Evolutionary conservation across 2,113 vertebrate species (phyloP).

Genomic region (Hassar affinis): DNA sequence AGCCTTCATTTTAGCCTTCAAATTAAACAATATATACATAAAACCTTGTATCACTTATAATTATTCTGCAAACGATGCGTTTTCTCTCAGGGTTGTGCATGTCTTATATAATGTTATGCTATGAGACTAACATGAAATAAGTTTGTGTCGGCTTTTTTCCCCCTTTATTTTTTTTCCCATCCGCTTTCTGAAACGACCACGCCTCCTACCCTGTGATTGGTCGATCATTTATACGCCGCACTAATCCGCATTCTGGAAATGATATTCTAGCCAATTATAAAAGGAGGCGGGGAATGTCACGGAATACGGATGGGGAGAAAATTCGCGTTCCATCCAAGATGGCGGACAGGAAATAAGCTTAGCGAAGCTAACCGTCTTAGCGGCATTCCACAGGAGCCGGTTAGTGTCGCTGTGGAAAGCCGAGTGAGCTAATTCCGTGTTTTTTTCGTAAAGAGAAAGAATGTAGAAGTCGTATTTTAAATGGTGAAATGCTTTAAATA

Average conservation of each 20-base stretch:
- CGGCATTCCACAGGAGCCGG: constrained; percentile 61
- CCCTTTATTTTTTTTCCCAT: background rate
- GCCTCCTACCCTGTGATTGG: background rate
- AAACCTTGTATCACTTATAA: background rate
- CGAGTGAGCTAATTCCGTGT: background rate
- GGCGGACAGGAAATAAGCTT: constrained; percentile 60
- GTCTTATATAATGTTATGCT: background rate
- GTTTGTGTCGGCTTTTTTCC: background rate
- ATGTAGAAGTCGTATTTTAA: background rate
- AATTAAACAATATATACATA: background rate
- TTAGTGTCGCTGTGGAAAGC: constrained; percentile 54
- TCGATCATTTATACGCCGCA: background rate
- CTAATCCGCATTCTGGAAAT: background rate
- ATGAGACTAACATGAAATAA: background rate
- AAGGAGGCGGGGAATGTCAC: background rate
- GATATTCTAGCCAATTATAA: background rate
- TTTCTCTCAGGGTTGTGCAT: background rate
- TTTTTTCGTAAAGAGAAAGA: background rate
- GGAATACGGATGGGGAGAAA: background rate
- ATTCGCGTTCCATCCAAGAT: constrained; percentile 47
- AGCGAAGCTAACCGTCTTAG: constrained; percentile 41
- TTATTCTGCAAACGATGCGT: background rate
- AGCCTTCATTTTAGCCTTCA: too few relatives aligned
- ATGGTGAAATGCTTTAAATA: background rate
- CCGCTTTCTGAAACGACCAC: background rate